Conservation (phyloP, 2,888 invertebrate species). For the Leptinotarsa haldemani region DNA sequence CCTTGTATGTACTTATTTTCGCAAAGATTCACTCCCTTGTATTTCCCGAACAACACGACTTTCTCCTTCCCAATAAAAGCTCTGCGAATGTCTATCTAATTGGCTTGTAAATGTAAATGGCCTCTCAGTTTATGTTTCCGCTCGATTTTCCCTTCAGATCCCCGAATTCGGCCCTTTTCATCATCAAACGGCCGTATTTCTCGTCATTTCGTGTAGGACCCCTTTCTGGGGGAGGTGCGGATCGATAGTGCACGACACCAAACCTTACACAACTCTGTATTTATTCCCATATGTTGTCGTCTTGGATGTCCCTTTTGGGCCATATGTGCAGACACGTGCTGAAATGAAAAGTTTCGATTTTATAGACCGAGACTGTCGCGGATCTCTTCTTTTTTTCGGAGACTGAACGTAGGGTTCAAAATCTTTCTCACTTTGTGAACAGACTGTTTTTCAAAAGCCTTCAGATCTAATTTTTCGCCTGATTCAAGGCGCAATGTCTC, state of each 20-base stretch:
- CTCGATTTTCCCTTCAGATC: conserved; percentile 15
- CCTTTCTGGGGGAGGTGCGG: conserved; percentile 33
- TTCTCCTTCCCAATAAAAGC: not conserved
- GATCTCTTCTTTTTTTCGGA: not conserved
- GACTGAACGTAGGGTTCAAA: not conserved
- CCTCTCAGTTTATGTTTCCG: not conserved
- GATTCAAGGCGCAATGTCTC: not conserved
- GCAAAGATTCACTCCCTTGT: too few species aligned
- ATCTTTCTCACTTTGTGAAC: not conserved
- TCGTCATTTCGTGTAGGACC: conserved; percentile 34
- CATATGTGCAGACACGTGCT: conserved; percentile 22
- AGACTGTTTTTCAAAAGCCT: too few species aligned
- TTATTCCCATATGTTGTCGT: conserved; percentile 30
- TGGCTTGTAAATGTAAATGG: conserved; percentile 13
- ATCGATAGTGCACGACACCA: conserved; percentile 34
- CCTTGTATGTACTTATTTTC: too few species aligned
- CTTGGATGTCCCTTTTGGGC: conserved; percentile 20
- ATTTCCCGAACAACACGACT: not conserved
- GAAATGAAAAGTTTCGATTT: not conserved
- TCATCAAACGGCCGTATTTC: conserved; percentile 33
- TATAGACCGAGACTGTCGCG: too few species aligned
- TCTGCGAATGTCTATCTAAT: conserved; percentile 10
- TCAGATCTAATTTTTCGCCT: too few species aligned
- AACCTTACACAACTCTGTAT: conserved; percentile 35
- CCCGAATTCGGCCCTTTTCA: conserved; percentile 27